phyloP scores from a whole-genome alignment of 1,140 invertebrate genomes.

The Polyergus mexicanus region DNA sequence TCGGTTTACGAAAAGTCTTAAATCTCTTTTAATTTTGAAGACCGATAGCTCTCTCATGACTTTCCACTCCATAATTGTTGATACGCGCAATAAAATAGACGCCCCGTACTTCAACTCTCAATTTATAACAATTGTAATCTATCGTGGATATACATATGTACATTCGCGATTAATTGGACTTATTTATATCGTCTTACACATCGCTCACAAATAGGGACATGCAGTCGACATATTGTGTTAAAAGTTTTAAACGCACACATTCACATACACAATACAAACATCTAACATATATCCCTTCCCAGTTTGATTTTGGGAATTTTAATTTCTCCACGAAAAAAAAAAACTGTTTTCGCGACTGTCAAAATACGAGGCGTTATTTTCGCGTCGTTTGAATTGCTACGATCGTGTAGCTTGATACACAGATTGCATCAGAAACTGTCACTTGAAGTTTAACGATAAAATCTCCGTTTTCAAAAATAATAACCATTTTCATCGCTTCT shows the following conservation, averaged over 20 bases:
- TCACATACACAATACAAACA: conserved; percentile 25
- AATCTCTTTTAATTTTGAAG: neutral
- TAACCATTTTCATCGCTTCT: neutral
- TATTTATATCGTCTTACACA: neutral
- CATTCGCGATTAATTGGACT: conserved; percentile 24
- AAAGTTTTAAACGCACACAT: conserved; percentile 32
- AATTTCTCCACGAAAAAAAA: neutral
- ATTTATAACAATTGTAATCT: conserved; percentile 9
- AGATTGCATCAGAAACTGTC: conserved; percentile 2
- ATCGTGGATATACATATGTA: conserved; percentile 23
- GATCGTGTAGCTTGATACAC: conserved; percentile 14
- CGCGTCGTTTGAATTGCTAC: neutral
- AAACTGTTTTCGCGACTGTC: neutral
- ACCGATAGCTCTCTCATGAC: neutral
- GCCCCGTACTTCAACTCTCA: conserved; percentile 19
- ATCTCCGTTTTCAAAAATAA: neutral
- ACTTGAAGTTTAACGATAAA: conserved; percentile 23
- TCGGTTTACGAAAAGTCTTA: neutral
- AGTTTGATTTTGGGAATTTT: conserved; percentile 19
- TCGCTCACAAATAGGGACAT: conserved; percentile 24
- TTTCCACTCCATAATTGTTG: conserved; percentile 16
- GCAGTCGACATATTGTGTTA: conserved; percentile 21
- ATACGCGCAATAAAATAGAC: neutral
- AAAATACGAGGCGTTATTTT: conserved; percentile 37
- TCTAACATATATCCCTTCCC: conserved; percentile 1